A percentile compares a stretch with the other conserved stretches of the same genome.
Evolutionary conservation across 2,888 invertebrate genomes (phyloP).

Genomic region (Aleiodes alternator): DNA sequence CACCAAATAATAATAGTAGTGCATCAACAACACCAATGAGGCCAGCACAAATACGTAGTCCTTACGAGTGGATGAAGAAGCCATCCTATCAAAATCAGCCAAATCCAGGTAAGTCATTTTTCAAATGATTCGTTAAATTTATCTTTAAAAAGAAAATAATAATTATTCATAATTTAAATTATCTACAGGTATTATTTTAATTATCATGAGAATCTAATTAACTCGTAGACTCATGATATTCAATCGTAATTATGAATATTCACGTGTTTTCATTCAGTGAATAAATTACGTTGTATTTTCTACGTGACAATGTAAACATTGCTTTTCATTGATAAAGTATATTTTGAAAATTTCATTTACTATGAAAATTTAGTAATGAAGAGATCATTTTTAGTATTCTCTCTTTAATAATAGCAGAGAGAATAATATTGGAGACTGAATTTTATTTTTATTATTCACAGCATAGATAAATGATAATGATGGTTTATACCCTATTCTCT

Average conservation of each 20-base stretch:
- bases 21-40: constrained; percentile 75
- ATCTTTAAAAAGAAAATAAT: not conserved
- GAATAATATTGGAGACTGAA: no score
- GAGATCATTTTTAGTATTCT: not conserved
- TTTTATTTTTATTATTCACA: no score
- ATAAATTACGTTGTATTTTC: not conserved
- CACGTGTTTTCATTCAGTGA: not conserved
- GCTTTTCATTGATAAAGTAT: constrained; percentile 3
- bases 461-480: not conserved
- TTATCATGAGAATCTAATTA: no score
- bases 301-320: constrained; percentile 11
- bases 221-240: constrained; percentile 17
- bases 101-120: constrained; percentile 83
- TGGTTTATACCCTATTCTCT: constrained; percentile 8
- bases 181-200: not conserved
- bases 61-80: constrained; percentile 96
- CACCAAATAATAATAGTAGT: constrained; percentile 59
- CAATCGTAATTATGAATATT: not conserved
- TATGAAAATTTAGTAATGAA: not conserved
- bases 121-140: not conserved
- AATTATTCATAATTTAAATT: not conserved
- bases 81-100: constrained; percentile 90
- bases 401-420: no score
- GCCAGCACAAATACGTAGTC: constrained; percentile 86
- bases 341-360: constrained; percentile 5